Conservation (phyloP, 2,797 vertebrate genomes). For the Pachyuromys duprasi region DNA sequence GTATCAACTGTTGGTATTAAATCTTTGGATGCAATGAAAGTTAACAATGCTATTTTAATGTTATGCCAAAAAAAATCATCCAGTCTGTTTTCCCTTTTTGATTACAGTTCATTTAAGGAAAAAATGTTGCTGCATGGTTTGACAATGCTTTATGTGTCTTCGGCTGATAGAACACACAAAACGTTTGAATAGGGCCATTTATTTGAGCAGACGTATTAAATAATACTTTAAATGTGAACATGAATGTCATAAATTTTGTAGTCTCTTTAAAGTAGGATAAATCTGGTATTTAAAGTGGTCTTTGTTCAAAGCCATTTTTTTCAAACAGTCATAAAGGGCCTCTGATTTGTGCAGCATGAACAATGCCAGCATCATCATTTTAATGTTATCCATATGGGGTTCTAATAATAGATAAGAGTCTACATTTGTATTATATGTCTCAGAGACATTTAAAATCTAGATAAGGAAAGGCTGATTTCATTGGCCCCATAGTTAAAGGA, state of each 20-base stretch:
- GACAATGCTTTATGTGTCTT: slow-evolving; percentile 87
- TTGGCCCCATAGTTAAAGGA: slow-evolving; percentile 89
- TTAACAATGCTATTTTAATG: slow-evolving; percentile 84
- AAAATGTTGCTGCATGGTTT: slow-evolving; percentile 83
- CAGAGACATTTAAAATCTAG: slow-evolving; percentile 90
- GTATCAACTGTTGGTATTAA: slow-evolving; percentile 79
- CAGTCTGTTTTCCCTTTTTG: slow-evolving; percentile 85
- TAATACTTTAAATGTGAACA: slow-evolving; percentile 89
- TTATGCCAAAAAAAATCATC: slow-evolving; percentile 76
- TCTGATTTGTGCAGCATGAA: slow-evolving; percentile 87
- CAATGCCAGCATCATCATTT: slow-evolving; percentile 93
- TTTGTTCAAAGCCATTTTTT: slow-evolving; percentile 87
- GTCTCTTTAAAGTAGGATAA: slow-evolving; percentile 87
- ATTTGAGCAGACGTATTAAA: slow-evolving; percentile 87
- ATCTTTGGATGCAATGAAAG: slow-evolving; percentile 84
- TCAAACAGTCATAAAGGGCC: slow-evolving; percentile 85
- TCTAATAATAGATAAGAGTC: slow-evolving; percentile 91
- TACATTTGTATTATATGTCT: slow-evolving; percentile 90
- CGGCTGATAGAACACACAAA: slow-evolving; percentile 86
- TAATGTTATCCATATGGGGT: slow-evolving; percentile 95
- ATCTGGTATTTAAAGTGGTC: slow-evolving; percentile 87
- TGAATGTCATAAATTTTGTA: slow-evolving; percentile 86
- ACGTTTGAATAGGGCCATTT: slow-evolving; percentile 87
- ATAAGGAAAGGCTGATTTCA: slow-evolving; percentile 89
- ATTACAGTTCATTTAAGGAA: slow-evolving; percentile 86